A percentile compares a stretch with the other conserved stretches of the same genome.
These are phyloP conservation scores for Cryptus viduatorius DNA, from an alignment of 2,888 invertebrate species.

Conservation along the genomic window DNA sequence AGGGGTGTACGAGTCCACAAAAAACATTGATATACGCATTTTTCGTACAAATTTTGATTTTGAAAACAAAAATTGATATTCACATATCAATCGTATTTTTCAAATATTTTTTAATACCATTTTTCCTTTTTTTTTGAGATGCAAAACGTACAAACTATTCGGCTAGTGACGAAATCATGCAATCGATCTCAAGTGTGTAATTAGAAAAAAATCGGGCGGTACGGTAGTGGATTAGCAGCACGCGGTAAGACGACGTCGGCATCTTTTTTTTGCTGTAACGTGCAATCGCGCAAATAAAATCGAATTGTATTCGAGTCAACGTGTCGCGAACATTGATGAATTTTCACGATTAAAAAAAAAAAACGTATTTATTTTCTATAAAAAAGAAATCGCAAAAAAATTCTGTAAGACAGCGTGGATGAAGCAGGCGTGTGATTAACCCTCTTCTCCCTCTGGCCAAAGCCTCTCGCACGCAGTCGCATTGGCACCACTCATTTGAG, in stretches of 20 bases:
- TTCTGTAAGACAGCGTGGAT: slow-evolving; percentile 26
- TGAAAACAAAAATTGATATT: no score
- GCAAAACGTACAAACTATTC: slow-evolving; percentile 2
- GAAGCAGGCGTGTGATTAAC: slow-evolving; percentile 39
- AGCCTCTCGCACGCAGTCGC: slow-evolving; percentile 60
- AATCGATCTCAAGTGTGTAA: not conserved
- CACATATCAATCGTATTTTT: no score
- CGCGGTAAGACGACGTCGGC: slow-evolving; percentile 6
- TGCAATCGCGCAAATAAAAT: not conserved
- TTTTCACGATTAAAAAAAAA: slow-evolving; percentile 21
- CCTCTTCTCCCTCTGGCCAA: slow-evolving; percentile 45
- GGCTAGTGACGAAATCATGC: slow-evolving; percentile 16
- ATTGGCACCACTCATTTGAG: slow-evolving; percentile 48
- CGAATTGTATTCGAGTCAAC: not conserved
- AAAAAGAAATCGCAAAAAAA: slow-evolving; percentile 14
- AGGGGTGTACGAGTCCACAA: slow-evolving; percentile 38
- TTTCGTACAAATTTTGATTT: not conserved
- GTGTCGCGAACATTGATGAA: not conserved
- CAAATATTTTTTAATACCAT: no score
- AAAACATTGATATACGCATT: slow-evolving; percentile 20
- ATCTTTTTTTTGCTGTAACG: not conserved
- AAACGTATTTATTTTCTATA: not conserved
- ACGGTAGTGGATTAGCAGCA: slow-evolving; percentile 15
- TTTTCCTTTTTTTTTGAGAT: not conserved
- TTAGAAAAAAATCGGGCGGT: slow-evolving; percentile 5